phyloP scores from a whole-genome alignment of 2,113 vertebrate genomes.

The Nyctibius bracteatus region DNA sequence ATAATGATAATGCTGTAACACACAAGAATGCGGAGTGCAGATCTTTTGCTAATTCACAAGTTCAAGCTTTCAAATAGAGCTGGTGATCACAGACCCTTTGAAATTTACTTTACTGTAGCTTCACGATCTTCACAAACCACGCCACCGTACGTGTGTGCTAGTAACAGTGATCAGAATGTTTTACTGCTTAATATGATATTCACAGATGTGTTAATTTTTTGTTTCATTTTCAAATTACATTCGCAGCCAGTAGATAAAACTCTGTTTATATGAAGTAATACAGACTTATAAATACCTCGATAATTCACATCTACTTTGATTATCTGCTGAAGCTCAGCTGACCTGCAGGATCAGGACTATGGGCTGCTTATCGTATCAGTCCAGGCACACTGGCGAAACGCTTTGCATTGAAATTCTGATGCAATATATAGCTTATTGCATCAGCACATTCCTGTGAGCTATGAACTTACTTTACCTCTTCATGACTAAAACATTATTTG shows the following conservation, averaged over 20 bases:
- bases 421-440: neutral
- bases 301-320: neutral
- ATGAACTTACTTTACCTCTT: neutral
- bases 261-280: neutral
- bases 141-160: fast-evolving
- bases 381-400: neutral
- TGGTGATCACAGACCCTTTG: fast-evolving
- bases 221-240: neutral
- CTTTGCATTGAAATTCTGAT: neutral
- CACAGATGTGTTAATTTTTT: neutral
- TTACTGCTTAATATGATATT: neutral
- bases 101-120: neutral
- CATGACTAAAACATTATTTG: neutral
- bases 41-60: neutral
- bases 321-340: neutral
- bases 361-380: neutral
- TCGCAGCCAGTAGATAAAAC: neutral
- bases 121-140: neutral
- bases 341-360: neutral
- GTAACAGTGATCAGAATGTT: neutral
- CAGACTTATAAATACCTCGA: neutral
- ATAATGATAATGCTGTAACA: neutral
- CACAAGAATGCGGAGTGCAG: neutral
- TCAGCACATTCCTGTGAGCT: neutral
- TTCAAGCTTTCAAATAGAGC: neutral